Evolutionary conservation across 2,888 invertebrate species (phyloP).

Genomic region (Sesia apiformis): DNA sequence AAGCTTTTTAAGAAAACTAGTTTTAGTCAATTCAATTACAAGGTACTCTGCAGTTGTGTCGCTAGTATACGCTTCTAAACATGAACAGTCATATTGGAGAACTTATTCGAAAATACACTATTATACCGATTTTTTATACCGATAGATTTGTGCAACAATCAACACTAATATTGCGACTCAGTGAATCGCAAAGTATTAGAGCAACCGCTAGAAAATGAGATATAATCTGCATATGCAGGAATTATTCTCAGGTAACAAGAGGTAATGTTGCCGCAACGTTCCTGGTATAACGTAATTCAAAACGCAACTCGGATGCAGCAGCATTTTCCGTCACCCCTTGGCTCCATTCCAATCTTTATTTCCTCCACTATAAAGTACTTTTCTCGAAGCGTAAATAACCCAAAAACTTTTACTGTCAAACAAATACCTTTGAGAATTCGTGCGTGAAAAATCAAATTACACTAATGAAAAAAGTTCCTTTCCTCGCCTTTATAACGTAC

Average conservation of each 20-base stretch:
- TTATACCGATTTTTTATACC: no score
- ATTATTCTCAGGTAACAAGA: background rate
- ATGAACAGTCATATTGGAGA: no score
- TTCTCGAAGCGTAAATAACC: constrained; percentile 37
- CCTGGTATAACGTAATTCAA: constrained; percentile 34
- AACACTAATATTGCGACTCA: no score
- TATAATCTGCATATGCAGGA: constrained; percentile 3
- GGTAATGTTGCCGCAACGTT: constrained; percentile 5
- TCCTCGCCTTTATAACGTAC: background rate
- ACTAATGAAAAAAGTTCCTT: background rate
- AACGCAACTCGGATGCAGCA: constrained; percentile 33
- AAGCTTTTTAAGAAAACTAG: no score
- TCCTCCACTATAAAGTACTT: constrained; percentile 21
- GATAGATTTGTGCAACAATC: no score
- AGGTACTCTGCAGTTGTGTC: no score
- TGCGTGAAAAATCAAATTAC: constrained; percentile 30
- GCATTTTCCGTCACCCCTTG: constrained; percentile 31
- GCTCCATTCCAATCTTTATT: constrained; percentile 50
- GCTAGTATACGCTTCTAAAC: no score
- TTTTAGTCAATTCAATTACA: no score
- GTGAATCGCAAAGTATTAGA: no score
- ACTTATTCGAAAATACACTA: no score
- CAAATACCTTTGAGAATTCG: constrained; percentile 34
- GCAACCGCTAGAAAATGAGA: background rate
- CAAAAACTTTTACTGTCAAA: constrained; percentile 35